Evolutionary conservation across 2,113 vertebrate genomes (phyloP).

Genomic region (Larimichthys polyactis): DNA sequence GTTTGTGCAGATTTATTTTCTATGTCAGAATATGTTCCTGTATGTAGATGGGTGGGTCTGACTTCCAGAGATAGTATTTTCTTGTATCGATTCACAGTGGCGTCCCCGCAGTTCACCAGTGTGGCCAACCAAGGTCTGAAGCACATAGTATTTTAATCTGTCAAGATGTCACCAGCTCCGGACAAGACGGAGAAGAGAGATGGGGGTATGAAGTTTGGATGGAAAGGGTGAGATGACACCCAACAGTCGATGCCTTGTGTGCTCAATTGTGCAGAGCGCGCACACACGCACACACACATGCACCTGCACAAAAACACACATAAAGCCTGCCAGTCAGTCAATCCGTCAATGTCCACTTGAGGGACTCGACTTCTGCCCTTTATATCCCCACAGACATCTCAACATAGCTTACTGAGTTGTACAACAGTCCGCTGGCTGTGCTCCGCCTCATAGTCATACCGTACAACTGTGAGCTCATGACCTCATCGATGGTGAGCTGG

Average conservation of each 20-base stretch:
- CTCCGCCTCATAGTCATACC: conserved; percentile 17
- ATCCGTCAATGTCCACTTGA: conserved; percentile 69
- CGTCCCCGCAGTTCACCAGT: conserved; percentile 52
- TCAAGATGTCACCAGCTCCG: conserved; percentile 71
- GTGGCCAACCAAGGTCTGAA: conserved; percentile 57
- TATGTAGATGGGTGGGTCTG: conserved; percentile 11
- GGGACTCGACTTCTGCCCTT: conserved; percentile 66
- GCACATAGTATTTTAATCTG: conserved; percentile 72
- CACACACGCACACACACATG: conserved; percentile 9
- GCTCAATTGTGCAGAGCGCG: background rate
- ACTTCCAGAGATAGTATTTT: conserved; percentile 47
- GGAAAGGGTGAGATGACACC: conserved; percentile 65
- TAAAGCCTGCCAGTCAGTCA: conserved; percentile 58
- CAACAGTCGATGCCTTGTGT: conserved; percentile 36
- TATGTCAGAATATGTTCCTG: background rate
- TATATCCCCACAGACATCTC: conserved; percentile 62
- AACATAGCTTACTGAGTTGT: conserved; percentile 58
- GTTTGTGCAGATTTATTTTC: background rate
- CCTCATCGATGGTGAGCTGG: background rate
- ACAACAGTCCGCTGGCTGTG: conserved; percentile 25
- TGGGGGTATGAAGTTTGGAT: conserved; percentile 15
- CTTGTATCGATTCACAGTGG: conserved; percentile 59
- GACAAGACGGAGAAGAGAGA: conserved; percentile 20
- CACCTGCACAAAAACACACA: conserved; percentile 50
- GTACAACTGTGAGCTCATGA: background rate